A percentile compares a stretch with the other conserved stretches of the same genome.
phyloP scores from a whole-genome alignment of 2,888 invertebrate species.

The Brachylomia viminalis region DNA sequence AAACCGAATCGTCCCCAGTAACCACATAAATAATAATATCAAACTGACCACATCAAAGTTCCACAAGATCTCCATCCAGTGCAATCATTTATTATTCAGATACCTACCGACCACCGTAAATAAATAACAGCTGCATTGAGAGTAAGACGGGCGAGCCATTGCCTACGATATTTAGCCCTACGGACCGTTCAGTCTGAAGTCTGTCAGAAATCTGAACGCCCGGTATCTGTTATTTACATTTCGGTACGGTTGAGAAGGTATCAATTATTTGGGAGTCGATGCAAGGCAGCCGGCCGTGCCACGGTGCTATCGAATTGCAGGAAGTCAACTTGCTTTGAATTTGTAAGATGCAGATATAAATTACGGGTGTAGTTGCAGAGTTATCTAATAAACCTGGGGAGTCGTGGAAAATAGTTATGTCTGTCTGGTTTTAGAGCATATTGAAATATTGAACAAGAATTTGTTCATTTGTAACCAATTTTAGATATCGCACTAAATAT shows the following conservation, averaged over 20 bases:
- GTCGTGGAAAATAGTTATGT: not conserved
- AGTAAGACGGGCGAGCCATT: conserved; percentile 39
- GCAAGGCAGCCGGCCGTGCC: conserved; percentile 66
- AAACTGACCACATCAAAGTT: conserved; percentile 31
- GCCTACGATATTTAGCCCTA: conserved; percentile 52
- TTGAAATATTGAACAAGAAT: not conserved
- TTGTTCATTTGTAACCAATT: not conserved
- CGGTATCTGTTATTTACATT: conserved; percentile 66
- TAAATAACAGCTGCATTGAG: conserved; percentile 50
- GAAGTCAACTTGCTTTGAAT: conserved; percentile 73
- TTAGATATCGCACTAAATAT: not conserved
- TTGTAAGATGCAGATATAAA: conserved; percentile 68
- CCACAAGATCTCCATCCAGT: conserved; percentile 27
- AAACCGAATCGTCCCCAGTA: conserved; percentile 10
- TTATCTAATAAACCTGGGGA: not conserved
- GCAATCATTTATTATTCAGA: conserved; percentile 47
- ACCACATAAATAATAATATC: conserved; percentile 35
- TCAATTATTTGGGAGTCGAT: conserved; percentile 78
- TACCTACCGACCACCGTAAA: conserved; percentile 13
- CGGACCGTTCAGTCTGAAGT: conserved; percentile 50
- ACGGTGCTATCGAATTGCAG: conserved; percentile 68
- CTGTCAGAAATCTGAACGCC: conserved; percentile 52
- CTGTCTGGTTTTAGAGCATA: not conserved
- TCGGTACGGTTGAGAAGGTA: conserved; percentile 73
- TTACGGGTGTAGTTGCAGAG: conserved; percentile 25